A percentile compares a stretch with the other conserved stretches of the same genome.
Evolutionary conservation across 1,140 invertebrate genomes (phyloP).

Genomic region (Tetraneura akinire): DNA sequence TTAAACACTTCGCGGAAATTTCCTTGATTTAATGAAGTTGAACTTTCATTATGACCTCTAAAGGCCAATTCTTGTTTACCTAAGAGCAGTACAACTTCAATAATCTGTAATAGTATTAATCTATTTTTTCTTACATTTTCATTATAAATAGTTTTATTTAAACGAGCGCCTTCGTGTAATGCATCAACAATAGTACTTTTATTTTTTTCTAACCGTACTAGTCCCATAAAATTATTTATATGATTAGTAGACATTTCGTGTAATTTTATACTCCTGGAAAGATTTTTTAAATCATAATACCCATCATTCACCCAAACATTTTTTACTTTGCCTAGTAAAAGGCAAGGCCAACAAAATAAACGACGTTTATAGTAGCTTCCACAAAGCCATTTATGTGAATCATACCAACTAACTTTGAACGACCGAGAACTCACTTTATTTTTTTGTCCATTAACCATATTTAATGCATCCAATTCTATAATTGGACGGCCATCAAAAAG

Average conservation of each 20-base stretch:
- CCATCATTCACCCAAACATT: constrained; percentile 13
- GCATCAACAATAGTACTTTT: not conserved
- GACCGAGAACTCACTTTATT: not conserved
- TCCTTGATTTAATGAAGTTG: not conserved
- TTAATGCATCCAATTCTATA: not conserved
- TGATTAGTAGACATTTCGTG: not conserved
- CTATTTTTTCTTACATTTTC: constrained; percentile 21
- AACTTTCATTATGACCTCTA: constrained; percentile 10
- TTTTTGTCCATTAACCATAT: not conserved
- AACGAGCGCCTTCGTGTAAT: not conserved
- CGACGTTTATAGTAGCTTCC: not conserved
- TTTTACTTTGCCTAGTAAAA: not conserved
- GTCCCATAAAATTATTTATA: not conserved
- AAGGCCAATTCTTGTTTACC: constrained; percentile 34
- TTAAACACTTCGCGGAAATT: constrained; percentile 11
- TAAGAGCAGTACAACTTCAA: not conserved
- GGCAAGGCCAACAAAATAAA: not conserved
- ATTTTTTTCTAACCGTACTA: not conserved
- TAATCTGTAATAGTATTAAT: not conserved
- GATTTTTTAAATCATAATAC: constrained; percentile 11
- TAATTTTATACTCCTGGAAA: not conserved
- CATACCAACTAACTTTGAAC: not conserved
- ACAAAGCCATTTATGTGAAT: not conserved
- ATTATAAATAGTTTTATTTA: constrained; percentile 1
- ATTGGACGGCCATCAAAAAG: not conserved